A percentile compares a stretch with the other conserved stretches of the same genome.
These are phyloP conservation scores for Athetis lepigone DNA, from an alignment of 2,888 invertebrate species.

Conservation along the genomic window DNA sequence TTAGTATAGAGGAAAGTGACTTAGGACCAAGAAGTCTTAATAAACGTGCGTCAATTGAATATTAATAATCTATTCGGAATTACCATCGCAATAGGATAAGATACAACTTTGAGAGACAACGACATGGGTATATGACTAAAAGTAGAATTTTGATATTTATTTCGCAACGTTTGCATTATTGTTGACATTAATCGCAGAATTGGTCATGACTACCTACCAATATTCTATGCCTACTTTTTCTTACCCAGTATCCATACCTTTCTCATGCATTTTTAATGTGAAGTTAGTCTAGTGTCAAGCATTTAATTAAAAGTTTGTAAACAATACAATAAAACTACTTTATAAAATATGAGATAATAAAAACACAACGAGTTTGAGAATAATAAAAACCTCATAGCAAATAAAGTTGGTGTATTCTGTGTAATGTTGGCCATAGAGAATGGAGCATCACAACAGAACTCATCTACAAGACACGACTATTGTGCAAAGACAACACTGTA, in stretches of 20 bases:
- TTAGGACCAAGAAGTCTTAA: conserved; percentile 82
- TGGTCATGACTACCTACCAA: conserved; percentile 50
- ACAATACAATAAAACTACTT: conserved; percentile 34
- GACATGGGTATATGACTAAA: conserved; percentile 77
- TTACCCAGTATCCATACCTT: conserved; percentile 37
- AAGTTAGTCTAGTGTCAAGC: conserved; percentile 36
- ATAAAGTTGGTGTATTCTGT: conserved; percentile 41
- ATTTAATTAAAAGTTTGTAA: conserved; percentile 34
- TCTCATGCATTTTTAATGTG: conserved; percentile 32
- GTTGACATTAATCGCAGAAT: conserved; percentile 61
- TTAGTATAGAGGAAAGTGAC: conserved; percentile 78
- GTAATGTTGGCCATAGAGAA: conserved; percentile 49
- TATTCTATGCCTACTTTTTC: conserved; percentile 44
- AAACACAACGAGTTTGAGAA: conserved; percentile 48
- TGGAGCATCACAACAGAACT: conserved; percentile 49
- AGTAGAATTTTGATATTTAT: conserved; percentile 73
- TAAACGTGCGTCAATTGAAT: conserved; percentile 83
- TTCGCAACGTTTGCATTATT: conserved; percentile 76
- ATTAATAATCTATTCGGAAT: conserved; percentile 72
- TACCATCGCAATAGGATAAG: conserved; percentile 84
- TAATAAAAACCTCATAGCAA: conserved; percentile 45
- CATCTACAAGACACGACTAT: conserved; percentile 53
- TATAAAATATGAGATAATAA: conserved; percentile 39
- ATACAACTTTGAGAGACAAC: conserved; percentile 83
- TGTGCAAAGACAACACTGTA: conserved; percentile 55